phyloP scores from a whole-genome alignment of 2,113 vertebrate genomes.

The Takifugu flavidus region DNA sequence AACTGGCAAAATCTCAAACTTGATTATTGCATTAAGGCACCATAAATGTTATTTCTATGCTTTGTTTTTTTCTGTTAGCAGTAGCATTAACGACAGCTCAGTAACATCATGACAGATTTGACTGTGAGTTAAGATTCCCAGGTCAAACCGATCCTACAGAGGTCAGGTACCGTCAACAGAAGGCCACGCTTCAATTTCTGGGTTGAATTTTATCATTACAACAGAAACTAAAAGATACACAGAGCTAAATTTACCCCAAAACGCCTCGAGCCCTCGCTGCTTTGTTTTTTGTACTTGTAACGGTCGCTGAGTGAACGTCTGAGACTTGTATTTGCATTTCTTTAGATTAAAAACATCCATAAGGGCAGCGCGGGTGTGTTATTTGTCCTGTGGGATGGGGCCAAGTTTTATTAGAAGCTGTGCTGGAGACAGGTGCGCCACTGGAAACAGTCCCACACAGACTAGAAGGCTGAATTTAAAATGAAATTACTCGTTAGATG shows the following conservation, averaged over 20 bases:
- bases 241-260: neutral
- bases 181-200: too few relatives aligned
- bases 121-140: too few relatives aligned
- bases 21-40: too few relatives aligned
- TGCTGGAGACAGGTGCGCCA: constrained; percentile 19
- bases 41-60: too few relatives aligned
- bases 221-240: too few relatives aligned
- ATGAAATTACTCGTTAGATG: constrained; percentile 54
- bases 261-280: neutral
- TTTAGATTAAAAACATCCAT: constrained; percentile 52
- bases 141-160: too few relatives aligned
- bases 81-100: too few relatives aligned
- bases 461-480: constrained; percentile 30
- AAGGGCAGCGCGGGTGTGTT: constrained; percentile 19
- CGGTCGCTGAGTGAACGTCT: constrained; percentile 7
- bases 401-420: constrained; percentile 49
- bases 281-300: neutral
- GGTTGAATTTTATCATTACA: neutral
- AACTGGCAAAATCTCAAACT: too few relatives aligned
- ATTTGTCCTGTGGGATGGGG: constrained; percentile 30
- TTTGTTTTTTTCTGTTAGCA: too few relatives aligned
- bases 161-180: too few relatives aligned
- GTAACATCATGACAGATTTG: too few relatives aligned
- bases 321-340: constrained; percentile 36
- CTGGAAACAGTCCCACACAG: constrained; percentile 30